These are phyloP conservation scores for Styela clava DNA, from an alignment of 23 tunicate species.

Conservation along the genomic window DNA sequence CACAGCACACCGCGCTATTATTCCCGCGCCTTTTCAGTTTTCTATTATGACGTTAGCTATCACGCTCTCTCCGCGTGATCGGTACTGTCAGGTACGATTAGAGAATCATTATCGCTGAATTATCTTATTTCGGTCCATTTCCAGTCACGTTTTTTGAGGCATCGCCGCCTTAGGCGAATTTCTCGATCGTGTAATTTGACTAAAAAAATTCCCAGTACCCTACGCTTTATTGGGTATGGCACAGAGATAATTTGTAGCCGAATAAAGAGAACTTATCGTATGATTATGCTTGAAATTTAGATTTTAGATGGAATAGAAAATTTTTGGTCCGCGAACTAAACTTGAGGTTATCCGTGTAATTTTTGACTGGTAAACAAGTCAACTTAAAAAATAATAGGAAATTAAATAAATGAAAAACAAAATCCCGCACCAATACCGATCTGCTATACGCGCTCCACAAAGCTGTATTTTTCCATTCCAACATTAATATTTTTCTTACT, in stretches of 20 bases:
- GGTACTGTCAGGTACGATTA: neutral
- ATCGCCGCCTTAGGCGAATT: neutral
- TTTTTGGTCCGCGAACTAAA: too few species aligned
- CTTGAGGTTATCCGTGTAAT: neutral
- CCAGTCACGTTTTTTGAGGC: neutral
- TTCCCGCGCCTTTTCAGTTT: neutral
- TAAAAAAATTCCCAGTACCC: neutral
- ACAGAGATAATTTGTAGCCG: neutral
- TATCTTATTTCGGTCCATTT: neutral
- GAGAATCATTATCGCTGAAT: neutral
- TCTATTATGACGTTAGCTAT: neutral
- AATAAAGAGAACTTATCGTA: too few species aligned
- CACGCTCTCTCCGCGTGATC: conserved; percentile 4
- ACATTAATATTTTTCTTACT: too few species aligned
- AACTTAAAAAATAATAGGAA: neutral
- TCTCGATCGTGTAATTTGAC: neutral
- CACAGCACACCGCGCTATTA: neutral
- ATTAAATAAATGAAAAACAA: neutral
- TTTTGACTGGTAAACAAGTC: neutral
- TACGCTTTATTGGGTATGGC: neutral
- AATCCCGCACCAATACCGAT: neutral
- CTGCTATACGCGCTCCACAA: neutral
- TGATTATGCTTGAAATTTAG: too few species aligned
- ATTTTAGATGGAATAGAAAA: too few species aligned
- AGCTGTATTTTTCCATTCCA: neutral